Base-by-base conservation (phyloP, 1,140 invertebrate genomes). In the Mamestra configurata region DNA sequence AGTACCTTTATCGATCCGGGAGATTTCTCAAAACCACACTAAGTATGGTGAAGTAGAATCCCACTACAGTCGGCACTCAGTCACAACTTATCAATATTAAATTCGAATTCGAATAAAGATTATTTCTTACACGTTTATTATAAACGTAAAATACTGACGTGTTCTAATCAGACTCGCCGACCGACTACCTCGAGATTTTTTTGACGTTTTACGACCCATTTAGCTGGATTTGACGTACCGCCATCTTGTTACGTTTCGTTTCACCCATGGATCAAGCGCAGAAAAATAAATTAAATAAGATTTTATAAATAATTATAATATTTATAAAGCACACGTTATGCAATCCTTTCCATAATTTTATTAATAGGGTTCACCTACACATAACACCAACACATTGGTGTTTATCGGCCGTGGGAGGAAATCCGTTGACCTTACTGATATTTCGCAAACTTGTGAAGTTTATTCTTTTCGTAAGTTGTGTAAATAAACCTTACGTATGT, bases 371-470 rank as follows among this genome's bases (percentile, higher is more conserved):
- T 46, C 53, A 35, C 81, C 84, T 79, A 81, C 84, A 81, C 79
- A 37, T 24, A 49, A 81, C 79, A 79, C 79, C 84, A 66, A 85
- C 84, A 80, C 79, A 46, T 27, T 82, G 31, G 51, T 31, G 76
- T 49, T 70, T 71, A 70, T 46, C 18, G 46, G 31, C 27, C 49
- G 84, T 85, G 71, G 82, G 82, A 72, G 68, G 82, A 76, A 70
- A 82, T 77, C 57, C 79, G 73, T 72, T 82, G 79, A 83, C 82
- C 80, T 84, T 79, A 73, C 64, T 10, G 15, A 66, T 61, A 79
- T 85, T 80, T 83, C 71, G 82, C 79, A 82, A 83, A 80, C 43
- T 70, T 77, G 59, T 77, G 24, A 53, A 40, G 27, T 66, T 77
- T 27, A 68, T 68, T 59, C 20, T 43, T 61, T 76, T 31, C 40